Percentiles rank a stretch among this genome's conserved stretches.
phyloP scores from a whole-genome alignment of 2,888 invertebrate genomes.

The Flexamia atlantica region DNA sequence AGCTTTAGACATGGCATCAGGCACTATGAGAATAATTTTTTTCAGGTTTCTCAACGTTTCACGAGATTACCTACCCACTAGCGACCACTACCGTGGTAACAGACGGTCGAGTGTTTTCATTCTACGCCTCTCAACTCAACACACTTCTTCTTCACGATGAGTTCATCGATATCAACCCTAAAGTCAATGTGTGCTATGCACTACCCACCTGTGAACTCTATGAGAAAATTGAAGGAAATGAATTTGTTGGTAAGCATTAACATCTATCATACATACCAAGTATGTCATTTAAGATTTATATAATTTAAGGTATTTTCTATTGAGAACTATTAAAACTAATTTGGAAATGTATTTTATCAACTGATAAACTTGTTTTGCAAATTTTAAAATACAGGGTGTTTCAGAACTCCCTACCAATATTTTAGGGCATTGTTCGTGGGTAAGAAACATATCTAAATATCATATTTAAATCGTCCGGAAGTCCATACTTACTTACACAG shows the following conservation, averaged over 20 bases:
- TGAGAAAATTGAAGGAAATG: slow-evolving; percentile 81
- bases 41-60: slow-evolving; percentile 89
- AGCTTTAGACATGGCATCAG: no score
- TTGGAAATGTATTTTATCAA: no score
- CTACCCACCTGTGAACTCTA: slow-evolving; percentile 85
- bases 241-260: slow-evolving; percentile 79
- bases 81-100: slow-evolving; percentile 93
- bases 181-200: slow-evolving; percentile 89
- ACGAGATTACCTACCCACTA: slow-evolving; percentile 94
- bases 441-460: no score
- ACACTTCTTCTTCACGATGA: slow-evolving; percentile 84
- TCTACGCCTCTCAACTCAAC: slow-evolving; percentile 95
- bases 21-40: not conserved
- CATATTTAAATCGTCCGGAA: no score
- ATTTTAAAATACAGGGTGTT: no score
- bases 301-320: not conserved
- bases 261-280: no score
- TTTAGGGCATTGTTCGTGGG: no score
- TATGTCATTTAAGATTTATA: no score
- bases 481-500: no score
- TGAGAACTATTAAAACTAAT: slow-evolving; percentile 13
- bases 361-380: no score
- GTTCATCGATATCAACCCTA: slow-evolving; percentile 81
- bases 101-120: slow-evolving; percentile 91
- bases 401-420: no score